Conservation (phyloP, 2,797 vertebrate genomes). For the Gymnopithys bicolor region DNA sequence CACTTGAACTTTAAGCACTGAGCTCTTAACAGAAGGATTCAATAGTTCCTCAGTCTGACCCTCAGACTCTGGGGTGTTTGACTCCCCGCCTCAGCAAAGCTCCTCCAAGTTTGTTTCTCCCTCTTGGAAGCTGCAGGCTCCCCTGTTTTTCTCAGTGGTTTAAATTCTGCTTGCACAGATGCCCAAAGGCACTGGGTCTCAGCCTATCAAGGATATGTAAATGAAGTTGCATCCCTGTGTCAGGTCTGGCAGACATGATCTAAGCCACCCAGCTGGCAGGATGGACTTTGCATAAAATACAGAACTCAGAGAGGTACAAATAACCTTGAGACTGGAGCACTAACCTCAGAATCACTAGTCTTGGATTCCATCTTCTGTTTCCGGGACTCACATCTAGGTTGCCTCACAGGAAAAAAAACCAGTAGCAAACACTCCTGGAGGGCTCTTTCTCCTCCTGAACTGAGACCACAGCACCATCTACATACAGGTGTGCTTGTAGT, state of each 20-base stretch:
- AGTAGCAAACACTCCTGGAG: not conserved
- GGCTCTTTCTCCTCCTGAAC: not conserved
- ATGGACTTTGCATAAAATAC: not conserved
- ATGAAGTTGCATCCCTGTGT: not conserved
- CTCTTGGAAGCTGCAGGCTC: not conserved
- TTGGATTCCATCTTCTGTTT: not conserved
- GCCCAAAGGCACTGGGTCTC: not conserved
- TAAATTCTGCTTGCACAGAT: not conserved
- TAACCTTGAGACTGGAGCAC: not conserved
- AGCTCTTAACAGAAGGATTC: not conserved
- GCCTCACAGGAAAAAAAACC: not conserved
- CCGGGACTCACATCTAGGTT: not conserved
- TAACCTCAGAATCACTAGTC: not conserved
- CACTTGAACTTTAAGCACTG: not conserved
- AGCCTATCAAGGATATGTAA: not conserved
- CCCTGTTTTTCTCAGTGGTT: not conserved
- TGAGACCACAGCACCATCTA: not conserved
- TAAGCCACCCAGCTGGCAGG: not conserved
- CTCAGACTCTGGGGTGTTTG: not conserved
- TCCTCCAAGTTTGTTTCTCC: not conserved
- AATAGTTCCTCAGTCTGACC: not conserved
- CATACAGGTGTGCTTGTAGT: not conserved
- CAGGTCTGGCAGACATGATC: not conserved
- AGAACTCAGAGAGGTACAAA: not conserved
- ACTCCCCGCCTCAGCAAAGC: not conserved